phyloP scores from a whole-genome alignment of 2,797 vertebrate species.

The Fundulus diaphanus region DNA sequence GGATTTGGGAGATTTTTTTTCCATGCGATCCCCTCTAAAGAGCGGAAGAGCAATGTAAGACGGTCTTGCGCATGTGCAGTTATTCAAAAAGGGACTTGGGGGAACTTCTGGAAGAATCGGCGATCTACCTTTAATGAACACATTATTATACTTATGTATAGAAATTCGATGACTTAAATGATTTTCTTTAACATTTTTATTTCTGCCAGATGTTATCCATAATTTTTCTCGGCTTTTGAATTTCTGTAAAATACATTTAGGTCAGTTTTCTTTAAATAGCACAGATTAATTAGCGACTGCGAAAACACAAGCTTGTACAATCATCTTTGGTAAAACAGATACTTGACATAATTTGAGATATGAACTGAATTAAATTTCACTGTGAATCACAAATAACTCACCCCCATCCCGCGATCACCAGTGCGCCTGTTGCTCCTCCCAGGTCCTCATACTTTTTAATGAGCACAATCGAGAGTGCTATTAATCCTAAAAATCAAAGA shows the following conservation, averaged over 20 bases:
- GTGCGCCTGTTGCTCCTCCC: slow-evolving; percentile 81
- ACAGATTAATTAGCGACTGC: neutral
- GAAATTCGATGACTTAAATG: neutral
- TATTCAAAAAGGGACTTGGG: too few relatives aligned
- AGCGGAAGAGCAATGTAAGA: too few relatives aligned
- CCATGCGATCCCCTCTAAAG: too few relatives aligned
- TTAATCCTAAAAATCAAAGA: slow-evolving; percentile 82
- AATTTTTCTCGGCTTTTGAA: neutral
- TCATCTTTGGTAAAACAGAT: too few relatives aligned
- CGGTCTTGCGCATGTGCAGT: too few relatives aligned
- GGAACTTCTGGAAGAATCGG: too few relatives aligned
- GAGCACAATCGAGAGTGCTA: slow-evolving; percentile 90
- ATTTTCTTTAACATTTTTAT: neutral
- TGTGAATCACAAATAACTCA: slow-evolving; percentile 75
- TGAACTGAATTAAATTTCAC: slow-evolving; percentile 5
- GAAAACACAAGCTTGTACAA: neutral
- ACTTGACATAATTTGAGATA: neutral
- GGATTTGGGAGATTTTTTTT: too few relatives aligned
- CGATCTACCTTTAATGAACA: too few relatives aligned
- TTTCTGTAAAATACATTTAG: neutral
- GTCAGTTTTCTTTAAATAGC: neutral
- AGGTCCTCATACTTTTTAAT: slow-evolving; percentile 83
- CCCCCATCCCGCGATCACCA: slow-evolving; percentile 93
- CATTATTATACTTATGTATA: neutral
- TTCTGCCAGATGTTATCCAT: neutral